Conservation (phyloP, 1,140 invertebrate genomes). For the Psix sp. region DNA sequence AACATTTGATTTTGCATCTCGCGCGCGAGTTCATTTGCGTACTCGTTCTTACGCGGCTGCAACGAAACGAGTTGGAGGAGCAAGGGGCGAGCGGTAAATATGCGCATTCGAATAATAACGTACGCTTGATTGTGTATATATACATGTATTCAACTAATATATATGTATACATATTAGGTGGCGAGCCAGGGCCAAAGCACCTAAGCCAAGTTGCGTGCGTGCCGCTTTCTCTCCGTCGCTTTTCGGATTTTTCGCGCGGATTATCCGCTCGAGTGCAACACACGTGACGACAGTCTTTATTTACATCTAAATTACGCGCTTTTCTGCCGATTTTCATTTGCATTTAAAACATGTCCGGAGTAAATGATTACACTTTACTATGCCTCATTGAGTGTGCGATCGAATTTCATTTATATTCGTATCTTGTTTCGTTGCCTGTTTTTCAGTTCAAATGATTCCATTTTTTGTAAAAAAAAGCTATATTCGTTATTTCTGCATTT, state of each 20-base stretch:
- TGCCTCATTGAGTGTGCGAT: neutral
- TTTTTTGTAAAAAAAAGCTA: too few species aligned
- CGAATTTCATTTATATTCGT: neutral
- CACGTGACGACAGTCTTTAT: slow-evolving; percentile 8
- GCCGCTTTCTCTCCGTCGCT: slow-evolving; percentile 9
- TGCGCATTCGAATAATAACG: slow-evolving; percentile 1
- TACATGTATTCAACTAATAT: neutral
- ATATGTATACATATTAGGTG: neutral
- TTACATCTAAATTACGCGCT: slow-evolving; percentile 10
- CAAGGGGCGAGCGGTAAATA: slow-evolving; percentile 6
- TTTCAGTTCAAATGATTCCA: neutral
- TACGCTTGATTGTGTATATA: neutral
- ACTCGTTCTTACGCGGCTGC: slow-evolving; percentile 34
- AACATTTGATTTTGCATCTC: slow-evolving; percentile 34
- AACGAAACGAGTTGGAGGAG: neutral
- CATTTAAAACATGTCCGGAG: slow-evolving; percentile 17
- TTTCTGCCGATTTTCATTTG: slow-evolving; percentile 15
- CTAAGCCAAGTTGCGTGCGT: neutral
- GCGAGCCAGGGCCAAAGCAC: slow-evolving; percentile 5
- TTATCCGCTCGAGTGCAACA: neutral
- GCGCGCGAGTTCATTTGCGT: slow-evolving; percentile 39
- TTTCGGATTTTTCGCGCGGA: slow-evolving; percentile 12
- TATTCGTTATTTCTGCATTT: too few species aligned
- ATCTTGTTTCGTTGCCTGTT: neutral
- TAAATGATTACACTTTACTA: slow-evolving; percentile 13